Conservation (phyloP, 1,140 invertebrate genomes). For the Papilio dardanus region DNA sequence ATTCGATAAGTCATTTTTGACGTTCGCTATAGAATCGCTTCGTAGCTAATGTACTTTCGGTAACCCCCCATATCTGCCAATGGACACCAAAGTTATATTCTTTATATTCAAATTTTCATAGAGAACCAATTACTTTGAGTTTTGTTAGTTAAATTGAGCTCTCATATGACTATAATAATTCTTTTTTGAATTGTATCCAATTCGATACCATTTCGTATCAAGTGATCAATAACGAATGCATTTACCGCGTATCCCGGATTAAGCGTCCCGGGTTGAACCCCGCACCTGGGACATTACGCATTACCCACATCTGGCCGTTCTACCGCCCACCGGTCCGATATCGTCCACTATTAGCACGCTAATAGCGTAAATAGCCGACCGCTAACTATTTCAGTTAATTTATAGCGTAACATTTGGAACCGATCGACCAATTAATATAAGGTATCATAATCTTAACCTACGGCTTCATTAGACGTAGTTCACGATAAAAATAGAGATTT, state of each 20-base stretch:
- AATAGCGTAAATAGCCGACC: constrained; percentile 33
- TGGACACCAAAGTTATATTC: no score
- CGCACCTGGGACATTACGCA: constrained; percentile 26
- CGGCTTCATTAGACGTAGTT: no score
- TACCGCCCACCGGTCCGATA: constrained; percentile 25
- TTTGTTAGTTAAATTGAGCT: no score
- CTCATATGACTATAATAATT: not conserved
- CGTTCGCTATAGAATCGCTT: no score
- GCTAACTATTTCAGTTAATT: constrained; percentile 27
- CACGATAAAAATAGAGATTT: no score
- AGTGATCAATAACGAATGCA: constrained; percentile 19
- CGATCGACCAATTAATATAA: constrained; percentile 14
- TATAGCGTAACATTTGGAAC: constrained; percentile 20
- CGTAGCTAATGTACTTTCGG: no score
- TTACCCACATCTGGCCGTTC: constrained; percentile 18
- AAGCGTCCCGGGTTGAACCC: not conserved
- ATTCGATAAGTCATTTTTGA: no score
- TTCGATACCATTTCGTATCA: not conserved
- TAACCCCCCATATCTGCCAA: no score
- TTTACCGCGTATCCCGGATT: constrained; percentile 11
- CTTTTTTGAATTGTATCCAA: not conserved
- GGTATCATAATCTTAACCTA: no score
- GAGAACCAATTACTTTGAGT: no score
- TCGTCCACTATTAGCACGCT: constrained; percentile 29
- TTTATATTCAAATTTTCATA: not conserved